These are phyloP conservation scores for Deilephila elpenor DNA, from an alignment of 2,888 invertebrate genomes.

Conservation along the genomic window DNA sequence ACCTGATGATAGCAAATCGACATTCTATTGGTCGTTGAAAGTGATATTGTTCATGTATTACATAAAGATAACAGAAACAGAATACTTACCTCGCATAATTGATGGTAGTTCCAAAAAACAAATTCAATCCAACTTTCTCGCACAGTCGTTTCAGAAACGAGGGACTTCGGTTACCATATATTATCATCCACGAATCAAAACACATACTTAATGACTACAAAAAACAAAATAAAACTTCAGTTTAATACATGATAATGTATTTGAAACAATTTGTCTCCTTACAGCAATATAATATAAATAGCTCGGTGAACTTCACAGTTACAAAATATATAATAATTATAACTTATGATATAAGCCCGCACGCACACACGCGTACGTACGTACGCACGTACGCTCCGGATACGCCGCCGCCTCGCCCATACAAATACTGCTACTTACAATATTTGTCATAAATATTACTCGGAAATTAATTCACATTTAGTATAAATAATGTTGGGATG, in stretches of 20 bases:
- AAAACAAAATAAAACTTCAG: constrained; percentile 40
- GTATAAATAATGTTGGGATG: too few species aligned
- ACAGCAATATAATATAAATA: constrained; percentile 75
- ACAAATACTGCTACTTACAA: constrained; percentile 8
- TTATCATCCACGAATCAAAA: neutral
- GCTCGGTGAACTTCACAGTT: constrained; percentile 75
- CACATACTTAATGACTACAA: neutral
- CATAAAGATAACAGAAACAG: too few species aligned
- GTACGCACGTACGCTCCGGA: neutral
- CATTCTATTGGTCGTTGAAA: too few species aligned
- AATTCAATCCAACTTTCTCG: too few species aligned
- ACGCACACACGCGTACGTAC: constrained; percentile 33
- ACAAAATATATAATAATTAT: constrained; percentile 79
- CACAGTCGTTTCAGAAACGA: too few species aligned
- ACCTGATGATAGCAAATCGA: too few species aligned
- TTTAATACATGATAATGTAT: constrained; percentile 78
- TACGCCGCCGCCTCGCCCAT: neutral
- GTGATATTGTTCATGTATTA: too few species aligned
- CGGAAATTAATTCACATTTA: too few species aligned
- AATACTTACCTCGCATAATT: too few species aligned
- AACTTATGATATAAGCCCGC: constrained; percentile 64
- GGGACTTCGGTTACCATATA: too few species aligned
- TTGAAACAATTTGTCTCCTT: constrained; percentile 71
- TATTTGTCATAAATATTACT: neutral
- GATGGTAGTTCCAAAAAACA: too few species aligned